Percentiles rank a stretch among this genome's conserved stretches.
Conservation (phyloP, 2,888 invertebrate species). For the Craniophora ligustri region DNA sequence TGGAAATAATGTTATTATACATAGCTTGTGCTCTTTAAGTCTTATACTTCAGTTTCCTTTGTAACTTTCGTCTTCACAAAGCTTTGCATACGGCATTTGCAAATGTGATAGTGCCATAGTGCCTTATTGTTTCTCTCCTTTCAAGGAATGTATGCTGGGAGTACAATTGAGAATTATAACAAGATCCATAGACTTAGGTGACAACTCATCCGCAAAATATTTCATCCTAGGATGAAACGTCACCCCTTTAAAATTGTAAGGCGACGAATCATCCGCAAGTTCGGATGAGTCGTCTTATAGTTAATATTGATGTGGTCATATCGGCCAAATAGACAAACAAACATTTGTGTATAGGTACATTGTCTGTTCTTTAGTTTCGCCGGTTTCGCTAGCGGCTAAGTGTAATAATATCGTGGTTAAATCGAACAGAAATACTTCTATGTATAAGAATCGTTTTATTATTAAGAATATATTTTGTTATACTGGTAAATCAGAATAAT, state of each 20-base stretch:
- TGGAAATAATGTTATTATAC: not conserved
- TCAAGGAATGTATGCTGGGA: not conserved
- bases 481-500: not conserved
- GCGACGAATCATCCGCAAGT: too few species aligned
- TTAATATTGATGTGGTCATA: not conserved
- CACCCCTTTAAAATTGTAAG: too few species aligned
- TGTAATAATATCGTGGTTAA: not conserved
- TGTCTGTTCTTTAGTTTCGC: not conserved
- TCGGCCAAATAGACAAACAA: not conserved
- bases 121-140: slow-evolving; percentile 19
- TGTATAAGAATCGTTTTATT: not conserved
- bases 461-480: not conserved
- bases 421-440: not conserved
- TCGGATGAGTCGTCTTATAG: too few species aligned
- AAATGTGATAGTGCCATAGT: slow-evolving; percentile 18
- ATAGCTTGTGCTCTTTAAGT: slow-evolving; percentile 2
- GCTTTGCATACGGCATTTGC: slow-evolving; percentile 21
- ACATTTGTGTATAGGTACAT: not conserved
- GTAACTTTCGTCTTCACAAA: slow-evolving; percentile 26
- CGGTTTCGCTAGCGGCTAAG: not conserved
- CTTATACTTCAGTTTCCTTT: slow-evolving; percentile 21
- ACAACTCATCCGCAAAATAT: too few species aligned
- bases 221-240: not conserved
- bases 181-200: too few species aligned
- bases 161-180: not conserved